Evolutionary conservation across 2,113 vertebrate genomes (phyloP).

Genomic region (Elaphurus davidianus): DNA sequence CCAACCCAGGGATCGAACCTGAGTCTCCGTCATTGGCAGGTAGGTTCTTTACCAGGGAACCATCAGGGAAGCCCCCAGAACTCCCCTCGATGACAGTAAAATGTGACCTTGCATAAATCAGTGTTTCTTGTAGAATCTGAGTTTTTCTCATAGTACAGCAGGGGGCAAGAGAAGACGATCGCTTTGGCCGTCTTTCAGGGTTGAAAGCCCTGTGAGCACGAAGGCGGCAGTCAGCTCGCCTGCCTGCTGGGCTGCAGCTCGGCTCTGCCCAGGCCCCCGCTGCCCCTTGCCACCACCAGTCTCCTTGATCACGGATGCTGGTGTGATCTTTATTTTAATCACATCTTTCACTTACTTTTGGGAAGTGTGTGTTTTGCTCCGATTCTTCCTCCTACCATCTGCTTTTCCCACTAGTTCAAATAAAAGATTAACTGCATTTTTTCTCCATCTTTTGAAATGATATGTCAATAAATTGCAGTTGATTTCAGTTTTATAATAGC

Average conservation of each 20-base stretch:
- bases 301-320: background rate
- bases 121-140: no score
- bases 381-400: background rate
- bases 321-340: conserved; percentile 26
- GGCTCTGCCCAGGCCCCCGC: fast-evolving
- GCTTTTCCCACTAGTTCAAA: conserved; percentile 10
- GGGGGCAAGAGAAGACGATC: background rate
- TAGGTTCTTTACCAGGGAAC: background rate
- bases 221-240: background rate
- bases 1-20: background rate
- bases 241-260: fast-evolving
- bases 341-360: background rate
- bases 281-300: background rate
- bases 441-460: background rate
- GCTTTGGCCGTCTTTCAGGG: background rate
- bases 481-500: background rate
- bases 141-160: background rate
- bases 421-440: conserved; percentile 34
- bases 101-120: background rate
- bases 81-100: background rate
- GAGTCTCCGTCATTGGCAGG: background rate
- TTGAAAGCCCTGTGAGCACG: background rate
- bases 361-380: conserved; percentile 47
- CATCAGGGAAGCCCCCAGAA: background rate
- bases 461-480: conserved; percentile 40